Evolutionary conservation across 1,140 invertebrate genomes (phyloP).

Genomic region (Harlomillsia oculata): DNA sequence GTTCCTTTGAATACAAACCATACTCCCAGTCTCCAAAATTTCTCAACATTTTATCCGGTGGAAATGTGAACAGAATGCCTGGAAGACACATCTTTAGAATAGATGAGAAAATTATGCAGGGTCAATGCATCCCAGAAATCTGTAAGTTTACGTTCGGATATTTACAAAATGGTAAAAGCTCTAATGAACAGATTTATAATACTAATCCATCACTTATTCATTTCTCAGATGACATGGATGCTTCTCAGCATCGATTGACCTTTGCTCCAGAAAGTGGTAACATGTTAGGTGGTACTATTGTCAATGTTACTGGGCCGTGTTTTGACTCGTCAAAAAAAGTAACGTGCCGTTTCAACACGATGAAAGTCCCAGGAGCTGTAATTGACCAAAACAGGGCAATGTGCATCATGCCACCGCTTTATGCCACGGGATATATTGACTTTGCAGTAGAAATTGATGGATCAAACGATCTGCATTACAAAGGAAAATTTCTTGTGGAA

Average conservation of each 20-base stretch:
- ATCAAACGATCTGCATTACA: conserved; percentile 75
- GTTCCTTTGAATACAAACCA: conserved; percentile 76
- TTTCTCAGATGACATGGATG: conserved; percentile 30
- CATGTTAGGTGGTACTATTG: conserved; percentile 87
- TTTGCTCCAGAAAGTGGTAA: conserved; percentile 89
- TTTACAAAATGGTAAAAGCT: no score
- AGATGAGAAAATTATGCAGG: conserved; percentile 85
- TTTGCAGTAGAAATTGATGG: conserved; percentile 73
- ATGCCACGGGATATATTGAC: conserved; percentile 80
- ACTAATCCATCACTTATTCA: no score
- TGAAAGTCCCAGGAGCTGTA: conserved; percentile 59
- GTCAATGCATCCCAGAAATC: conserved; percentile 57
- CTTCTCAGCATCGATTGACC: conserved; percentile 56
- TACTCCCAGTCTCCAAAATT: conserved; percentile 80
- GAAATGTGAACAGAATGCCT: conserved; percentile 75
- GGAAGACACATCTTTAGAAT: conserved; percentile 88
- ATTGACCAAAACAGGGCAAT: conserved; percentile 71
- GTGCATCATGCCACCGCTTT: conserved; percentile 78
- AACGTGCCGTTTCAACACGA: conserved; percentile 63
- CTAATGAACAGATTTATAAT: no score
- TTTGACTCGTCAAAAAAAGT: conserved; percentile 63
- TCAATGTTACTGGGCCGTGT: conserved; percentile 91
- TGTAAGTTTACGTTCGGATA: conserved; percentile 36
- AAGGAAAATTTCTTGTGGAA: conserved; percentile 83
- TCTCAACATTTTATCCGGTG: conserved; percentile 66